Base-by-base conservation (phyloP, 2,888 invertebrate species). In the Clunio marinus region DNA sequence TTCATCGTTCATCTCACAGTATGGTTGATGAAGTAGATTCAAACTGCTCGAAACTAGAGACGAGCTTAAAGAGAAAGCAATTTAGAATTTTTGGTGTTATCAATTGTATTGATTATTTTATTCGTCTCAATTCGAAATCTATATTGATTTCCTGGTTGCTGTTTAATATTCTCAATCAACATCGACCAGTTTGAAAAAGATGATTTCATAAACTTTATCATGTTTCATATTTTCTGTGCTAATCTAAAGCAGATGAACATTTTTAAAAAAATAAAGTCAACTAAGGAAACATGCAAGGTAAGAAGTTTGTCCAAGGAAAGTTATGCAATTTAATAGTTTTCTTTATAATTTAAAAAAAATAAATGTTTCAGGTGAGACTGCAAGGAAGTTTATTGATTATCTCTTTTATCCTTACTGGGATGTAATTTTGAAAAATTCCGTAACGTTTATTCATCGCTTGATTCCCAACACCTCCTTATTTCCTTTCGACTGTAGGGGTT, bases 71-170 rank as follows among this genome's bases (percentile, higher is more conserved):
- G 8, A 3, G 20, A 46, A 63, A 46, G 46, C 63, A 46, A 63
- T 46, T 63, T 63, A 46, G 41, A 63, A 66, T 66, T 55, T 35
- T 10, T 65, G 27, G 35, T 51, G 35, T 35, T 66, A 32, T 63
- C 63, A 27, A 27, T 45, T 63, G 27, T 63, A 63, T 63, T 63
- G 63, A 63, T 45, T 63, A 63, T 45, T 63, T 45, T 46, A 32
- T n/a, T 41, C 10, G 41, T 41, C 10, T 41, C 10, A 15, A n/a
- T 41, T 5, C 32, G 32, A 32, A 8, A 10, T 10, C 10, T 10
- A 10, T 32, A 10, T 8, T 32, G 32, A 10, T 8, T 32, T 32
- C 32, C 5, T 32, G 32, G 10, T 32, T 32, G 32, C 32, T 32
- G 35, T 32, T 32, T 32, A 32, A 32, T 32, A 32, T 32, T 32